Base-by-base conservation (phyloP, 2,113 vertebrate species). In the Nansenia antarctica region DNA sequence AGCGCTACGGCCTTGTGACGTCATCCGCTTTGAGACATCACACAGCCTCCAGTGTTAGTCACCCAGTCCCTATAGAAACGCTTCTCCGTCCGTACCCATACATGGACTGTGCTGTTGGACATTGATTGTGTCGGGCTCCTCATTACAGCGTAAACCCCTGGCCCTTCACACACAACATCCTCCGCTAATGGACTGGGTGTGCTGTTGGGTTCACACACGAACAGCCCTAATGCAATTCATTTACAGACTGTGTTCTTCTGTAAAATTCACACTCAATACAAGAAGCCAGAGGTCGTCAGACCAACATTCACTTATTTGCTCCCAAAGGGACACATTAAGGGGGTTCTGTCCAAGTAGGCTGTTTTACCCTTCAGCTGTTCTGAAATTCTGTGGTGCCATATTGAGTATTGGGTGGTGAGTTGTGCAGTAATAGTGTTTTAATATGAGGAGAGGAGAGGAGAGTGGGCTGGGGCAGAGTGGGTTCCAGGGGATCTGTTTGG, bases 121-220 rank as follows among this genome's bases (percentile, higher is more conserved):
- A n/a, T 47, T 47, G 73, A 86, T 69, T 54, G 65, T 73, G 74
- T 39, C 63, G 30, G 26, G 20, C 47, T 62, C 62, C 59, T 89
- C 82, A 87, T 89, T 84, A 83, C 78, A 83, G 77, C 72, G 73
- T 66, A 34, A 15, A 69, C 20, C 72, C 47, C 77, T 64, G 62
- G 37, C 42, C 42, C 62, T 30, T 65, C 20, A 9, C 74, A 9
- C 74, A 75, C 74, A 70, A 47, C 55, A 72, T 58, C 42, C 47
- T 22, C 69, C 77, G 71, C 81, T 85, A 84, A 78, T 72, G 80
- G 70, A 72, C 27, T 30, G 58, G 22, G 73, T 76, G 70, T 80
- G n/a, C 35, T 37, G 35, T 6, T 47, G 45, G 2, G 45, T 47
- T 47, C 45, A 47, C 18, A 5, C 52, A 22, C 11, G 11, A 7